Base-by-base conservation (phyloP, 2,113 vertebrate species). In the Psophia crepitans region DNA sequence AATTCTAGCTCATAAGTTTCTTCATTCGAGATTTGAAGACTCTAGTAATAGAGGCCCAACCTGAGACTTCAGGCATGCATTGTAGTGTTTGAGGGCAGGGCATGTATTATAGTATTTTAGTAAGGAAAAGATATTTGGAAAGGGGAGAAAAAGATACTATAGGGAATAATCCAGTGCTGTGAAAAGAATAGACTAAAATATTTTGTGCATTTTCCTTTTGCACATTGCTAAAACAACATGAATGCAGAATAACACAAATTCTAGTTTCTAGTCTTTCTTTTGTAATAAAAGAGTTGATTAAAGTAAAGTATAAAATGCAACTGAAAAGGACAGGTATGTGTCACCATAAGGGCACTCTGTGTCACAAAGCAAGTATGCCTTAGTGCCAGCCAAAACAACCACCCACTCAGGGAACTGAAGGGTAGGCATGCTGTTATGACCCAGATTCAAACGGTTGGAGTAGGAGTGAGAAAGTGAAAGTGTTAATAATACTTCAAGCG, bases 401-500 rank as follows among this genome's bases (percentile, higher is more conserved):
- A 96, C 96, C 96, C 96, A 97, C 97, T 96, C 96, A 96, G 83
- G 43, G 78, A 85, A 91, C 89, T 71, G 94, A 70, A 88, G 76
- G 71, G 78, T 91, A 95, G 75, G 79, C 94, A 95, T 96, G 91
- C 94, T 97, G 74, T 92, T 94, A 90, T 98, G 98, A 98, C 95
- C 98, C 97, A 98, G 96, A 97, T 97, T 96, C 87, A 90, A 60
- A 81, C 74, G 49, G 23, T 79, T 77, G 95, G 77, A 97, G 94
- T 89, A 93, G 90, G 90, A 95, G 63, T 95, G 84, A 97, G 93
- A 97, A 97, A 97, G 96, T 94, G 95, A 97, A 97, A 97, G 97
- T 96, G 97, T 97, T 96, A 96, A 97, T 69, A 96, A 85, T 97
- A 95, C 84, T 92, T 96, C 93, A 96, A 96, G 60, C 87, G 82